phyloP scores from a whole-genome alignment of 2,888 invertebrate species.

The Chrysotoxum bicinctum region DNA sequence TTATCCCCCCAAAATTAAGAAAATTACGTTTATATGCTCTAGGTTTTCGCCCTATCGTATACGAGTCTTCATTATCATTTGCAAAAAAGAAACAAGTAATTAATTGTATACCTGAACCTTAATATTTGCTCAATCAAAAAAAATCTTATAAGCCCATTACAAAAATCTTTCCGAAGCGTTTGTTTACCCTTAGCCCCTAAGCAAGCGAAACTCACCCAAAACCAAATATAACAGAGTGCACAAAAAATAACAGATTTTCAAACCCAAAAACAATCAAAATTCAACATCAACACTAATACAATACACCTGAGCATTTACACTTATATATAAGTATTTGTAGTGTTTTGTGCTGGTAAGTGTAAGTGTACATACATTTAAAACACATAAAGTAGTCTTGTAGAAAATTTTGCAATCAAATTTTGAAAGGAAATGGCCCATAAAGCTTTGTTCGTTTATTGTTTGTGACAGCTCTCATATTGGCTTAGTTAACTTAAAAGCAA shows the following conservation, averaged over 20 bases:
- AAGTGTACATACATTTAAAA: background rate
- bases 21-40: too few species aligned
- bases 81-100: background rate
- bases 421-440: conserved; percentile 66
- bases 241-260: conserved; percentile 10
- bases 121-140: background rate
- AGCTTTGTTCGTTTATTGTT: conserved; percentile 73
- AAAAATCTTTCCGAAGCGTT: background rate
- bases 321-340: background rate
- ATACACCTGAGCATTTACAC: background rate
- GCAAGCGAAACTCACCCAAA: background rate
- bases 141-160: background rate
- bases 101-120: background rate
- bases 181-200: background rate
- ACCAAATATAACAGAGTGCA: background rate
- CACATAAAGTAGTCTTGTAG: conserved; percentile 44
- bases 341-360: background rate
- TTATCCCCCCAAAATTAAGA: too few species aligned
- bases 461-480: conserved; percentile 73
- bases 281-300: background rate
- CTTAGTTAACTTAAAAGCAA: conserved; percentile 70
- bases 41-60: too few species aligned
- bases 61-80: too few species aligned
- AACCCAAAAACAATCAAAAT: conserved; percentile 4
- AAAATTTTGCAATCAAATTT: conserved; percentile 71